Conservation (phyloP, 2,888 invertebrate species). For the Hartigia nigra region DNA sequence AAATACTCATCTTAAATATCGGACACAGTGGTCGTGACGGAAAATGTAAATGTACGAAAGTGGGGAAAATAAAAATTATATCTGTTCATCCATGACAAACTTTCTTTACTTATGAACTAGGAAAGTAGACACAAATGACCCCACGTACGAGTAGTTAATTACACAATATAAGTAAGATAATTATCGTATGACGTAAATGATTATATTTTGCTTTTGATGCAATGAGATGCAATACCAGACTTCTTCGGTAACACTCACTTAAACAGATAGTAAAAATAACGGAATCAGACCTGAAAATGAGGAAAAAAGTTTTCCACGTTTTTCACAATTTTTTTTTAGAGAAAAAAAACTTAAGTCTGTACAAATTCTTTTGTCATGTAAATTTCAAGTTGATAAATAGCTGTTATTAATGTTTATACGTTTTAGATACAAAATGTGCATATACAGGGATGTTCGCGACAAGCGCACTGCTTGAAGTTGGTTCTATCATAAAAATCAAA, state of each 20-base stretch:
- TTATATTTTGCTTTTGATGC: not conserved
- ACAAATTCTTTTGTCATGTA: not conserved
- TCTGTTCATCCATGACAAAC: not conserved
- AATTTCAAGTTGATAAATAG: not conserved
- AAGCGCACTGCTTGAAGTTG: not conserved
- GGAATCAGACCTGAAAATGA: not conserved
- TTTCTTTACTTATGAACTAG: not conserved
- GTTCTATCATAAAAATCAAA: not conserved
- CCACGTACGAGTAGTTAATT: not conserved
- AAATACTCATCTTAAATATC: not conserved
- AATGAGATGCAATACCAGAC: not conserved
- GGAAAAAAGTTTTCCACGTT: not conserved
- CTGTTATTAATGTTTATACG: not conserved
- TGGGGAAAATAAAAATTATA: not conserved
- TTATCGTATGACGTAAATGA: not conserved
- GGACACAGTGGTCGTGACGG: not conserved
- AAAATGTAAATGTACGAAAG: not conserved
- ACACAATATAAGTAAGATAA: not conserved
- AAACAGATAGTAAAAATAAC: not conserved
- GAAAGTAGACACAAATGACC: not conserved
- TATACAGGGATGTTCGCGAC: not conserved
- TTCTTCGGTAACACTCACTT: not conserved
- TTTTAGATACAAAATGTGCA: not conserved
- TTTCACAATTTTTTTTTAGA: too few species aligned
- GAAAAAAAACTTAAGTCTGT: too few species aligned